Base-by-base conservation (phyloP, 2,113 vertebrate species). In the Astur gentilis region DNA sequence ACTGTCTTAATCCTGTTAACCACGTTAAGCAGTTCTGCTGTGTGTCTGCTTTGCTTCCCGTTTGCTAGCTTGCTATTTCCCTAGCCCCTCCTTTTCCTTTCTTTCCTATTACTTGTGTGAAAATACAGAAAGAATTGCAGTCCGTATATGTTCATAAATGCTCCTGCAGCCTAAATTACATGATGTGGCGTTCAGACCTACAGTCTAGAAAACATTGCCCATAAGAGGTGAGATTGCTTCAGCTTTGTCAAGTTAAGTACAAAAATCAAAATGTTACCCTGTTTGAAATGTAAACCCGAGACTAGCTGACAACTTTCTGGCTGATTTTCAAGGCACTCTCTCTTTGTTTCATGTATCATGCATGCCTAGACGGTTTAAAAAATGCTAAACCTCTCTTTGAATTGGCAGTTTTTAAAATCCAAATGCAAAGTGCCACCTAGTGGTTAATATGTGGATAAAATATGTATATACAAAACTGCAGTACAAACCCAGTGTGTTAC, bases 391-490 rank as follows among this genome's bases (percentile, higher is more conserved):
- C 31, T 65, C n/a, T 52, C 50, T 71, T 78, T 16, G 40, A 94
- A 77, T 69, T 34, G 69, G 57, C 21, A 49, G 0, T 61, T 76
- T 95, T 52, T 17, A 3, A 83, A 91, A 52, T 61, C 55, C 76
- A 27, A 78, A 91, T 84, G 31, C 38, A 5, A 93, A 88, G 62
- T 77, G 82, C 90, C 79, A 58, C 17, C 96, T 95, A 62, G 84
- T 58, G 95, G 93, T 78, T 65, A 83, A 15, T 38, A 8, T 20
- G 12, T 71, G 60, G 36, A 18, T 77, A 38, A 85, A 52, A 11
- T 15, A 8, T 42, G 13, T 21, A 22, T 20, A 10, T 13, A 20
- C 31, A 49, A 36, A 45, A 9, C 31, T n/a, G 38, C 19, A 11
- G 12, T 25, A 8, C 11, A 45, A 36, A 26, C 5, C 4, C 40